Conservation (phyloP, 92 coral and sea anemone genomes). For the Porites evermanni region DNA sequence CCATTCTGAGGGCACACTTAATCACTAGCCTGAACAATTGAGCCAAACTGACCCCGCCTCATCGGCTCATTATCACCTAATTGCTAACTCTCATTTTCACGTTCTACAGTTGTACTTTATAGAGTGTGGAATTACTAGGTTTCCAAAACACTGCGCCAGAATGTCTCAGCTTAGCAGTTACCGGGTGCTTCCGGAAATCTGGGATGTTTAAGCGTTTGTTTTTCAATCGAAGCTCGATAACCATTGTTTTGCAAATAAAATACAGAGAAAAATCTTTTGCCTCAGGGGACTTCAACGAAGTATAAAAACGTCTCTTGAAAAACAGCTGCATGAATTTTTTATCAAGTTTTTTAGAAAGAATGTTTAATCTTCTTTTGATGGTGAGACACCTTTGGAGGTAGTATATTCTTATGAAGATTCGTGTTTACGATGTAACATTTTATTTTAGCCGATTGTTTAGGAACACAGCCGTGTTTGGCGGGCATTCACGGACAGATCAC, state of each 20-base stretch:
- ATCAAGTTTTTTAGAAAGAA: slow-evolving; percentile 72
- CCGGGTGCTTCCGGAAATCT: slow-evolving; percentile 15
- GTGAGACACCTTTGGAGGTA: slow-evolving; percentile 61
- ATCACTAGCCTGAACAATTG: slow-evolving; percentile 78
- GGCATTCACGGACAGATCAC: not conserved
- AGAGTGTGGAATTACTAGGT: slow-evolving; percentile 36
- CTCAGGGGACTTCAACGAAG: slow-evolving; percentile 63
- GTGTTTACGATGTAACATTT: slow-evolving; percentile 48
- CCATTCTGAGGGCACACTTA: slow-evolving; percentile 69
- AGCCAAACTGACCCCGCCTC: slow-evolving; percentile 83
- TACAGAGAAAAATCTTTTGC: slow-evolving; percentile 28
- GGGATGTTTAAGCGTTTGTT: not conserved
- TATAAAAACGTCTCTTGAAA: slow-evolving; percentile 40
- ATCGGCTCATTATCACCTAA: slow-evolving; percentile 86
- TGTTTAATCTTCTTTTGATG: slow-evolving; percentile 75
- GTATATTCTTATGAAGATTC: slow-evolving; percentile 56
- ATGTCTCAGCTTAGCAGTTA: not conserved
- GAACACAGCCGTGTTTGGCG: slow-evolving; percentile 17
- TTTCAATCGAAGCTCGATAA: slow-evolving; percentile 9
- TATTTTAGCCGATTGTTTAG: slow-evolving; percentile 32
- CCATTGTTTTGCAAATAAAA: slow-evolving; percentile 28
- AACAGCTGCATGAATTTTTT: slow-evolving; percentile 84
- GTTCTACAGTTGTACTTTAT: slow-evolving; percentile 46
- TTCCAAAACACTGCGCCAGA: slow-evolving; percentile 6
- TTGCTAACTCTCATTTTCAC: slow-evolving; percentile 84